phyloP scores from a whole-genome alignment of 1,140 invertebrate species.

The Panulirus ornatus region DNA sequence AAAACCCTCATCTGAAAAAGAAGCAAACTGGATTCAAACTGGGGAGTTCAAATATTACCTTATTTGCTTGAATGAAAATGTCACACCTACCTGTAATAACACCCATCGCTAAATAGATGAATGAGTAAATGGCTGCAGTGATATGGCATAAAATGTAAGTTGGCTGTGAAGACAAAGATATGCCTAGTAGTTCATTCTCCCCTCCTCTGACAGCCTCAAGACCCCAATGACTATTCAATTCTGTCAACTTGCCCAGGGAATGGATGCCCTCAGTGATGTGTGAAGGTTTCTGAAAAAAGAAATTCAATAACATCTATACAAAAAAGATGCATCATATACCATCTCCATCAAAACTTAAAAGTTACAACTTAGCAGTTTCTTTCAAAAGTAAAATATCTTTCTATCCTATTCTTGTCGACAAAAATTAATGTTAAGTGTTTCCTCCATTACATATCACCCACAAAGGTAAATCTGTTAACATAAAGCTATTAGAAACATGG shows the following conservation, averaged over 20 bases:
- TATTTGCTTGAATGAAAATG: background rate
- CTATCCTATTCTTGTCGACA: too few species aligned
- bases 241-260: constrained; percentile 36
- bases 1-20: too few species aligned
- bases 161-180: constrained; percentile 37
- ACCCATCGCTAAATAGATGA: constrained; percentile 47
- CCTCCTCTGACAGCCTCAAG: constrained; percentile 33
- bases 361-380: too few species aligned
- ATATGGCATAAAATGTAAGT: constrained; percentile 54
- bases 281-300: background rate
- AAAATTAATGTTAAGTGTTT: too few species aligned
- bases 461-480: too few species aligned
- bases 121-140: constrained; percentile 60
- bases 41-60: too few species aligned
- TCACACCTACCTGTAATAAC: constrained; percentile 27
- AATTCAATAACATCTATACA: too few species aligned
- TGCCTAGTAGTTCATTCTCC: constrained; percentile 7
- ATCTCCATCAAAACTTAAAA: too few species aligned
- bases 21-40: too few species aligned
- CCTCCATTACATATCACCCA: too few species aligned
- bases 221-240: constrained; percentile 44
- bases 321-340: background rate
- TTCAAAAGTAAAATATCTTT: too few species aligned
- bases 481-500: too few species aligned
- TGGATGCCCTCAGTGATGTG: background rate